These are phyloP conservation scores for Gandaritis pyraliata DNA, from an alignment of 2,888 invertebrate species.

Conservation along the genomic window DNA sequence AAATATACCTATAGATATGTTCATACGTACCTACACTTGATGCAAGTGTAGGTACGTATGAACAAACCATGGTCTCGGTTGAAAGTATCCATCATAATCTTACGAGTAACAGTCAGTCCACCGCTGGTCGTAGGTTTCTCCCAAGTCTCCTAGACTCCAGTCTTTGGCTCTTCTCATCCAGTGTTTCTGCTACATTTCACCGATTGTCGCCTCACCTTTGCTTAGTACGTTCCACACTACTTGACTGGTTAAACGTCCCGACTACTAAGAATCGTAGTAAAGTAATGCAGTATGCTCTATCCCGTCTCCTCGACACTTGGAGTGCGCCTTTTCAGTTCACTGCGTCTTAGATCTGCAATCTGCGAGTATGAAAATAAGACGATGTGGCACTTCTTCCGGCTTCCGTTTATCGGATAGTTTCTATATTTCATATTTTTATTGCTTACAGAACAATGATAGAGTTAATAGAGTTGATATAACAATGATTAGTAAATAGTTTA, in stretches of 20 bases:
- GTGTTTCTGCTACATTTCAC: too few species aligned
- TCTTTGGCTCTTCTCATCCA: too few species aligned
- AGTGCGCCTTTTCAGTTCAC: slow-evolving; percentile 26
- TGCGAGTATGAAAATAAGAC: not conserved
- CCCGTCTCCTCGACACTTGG: slow-evolving; percentile 18
- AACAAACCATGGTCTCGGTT: not conserved
- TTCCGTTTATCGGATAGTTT: too few species aligned
- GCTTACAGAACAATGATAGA: too few species aligned
- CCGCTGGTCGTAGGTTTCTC: too few species aligned
- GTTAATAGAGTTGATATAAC: too few species aligned
- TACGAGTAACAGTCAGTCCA: too few species aligned
- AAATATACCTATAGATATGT: too few species aligned
- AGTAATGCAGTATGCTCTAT: slow-evolving; percentile 18
- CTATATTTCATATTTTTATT: not conserved
- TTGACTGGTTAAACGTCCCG: slow-evolving; percentile 6
- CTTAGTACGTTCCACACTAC: not conserved
- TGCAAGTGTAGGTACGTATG: not conserved
- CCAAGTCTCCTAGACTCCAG: too few species aligned
- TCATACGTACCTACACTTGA: too few species aligned
- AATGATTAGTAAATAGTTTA: not conserved
- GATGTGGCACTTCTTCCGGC: slow-evolving; percentile 20
- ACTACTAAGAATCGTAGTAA: slow-evolving; percentile 8
- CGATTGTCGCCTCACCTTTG: too few species aligned
- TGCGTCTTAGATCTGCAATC: slow-evolving; percentile 17
- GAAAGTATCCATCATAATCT: too few species aligned